Conservation (phyloP, 2,888 invertebrate species). For the Synergus laeviventris region DNA sequence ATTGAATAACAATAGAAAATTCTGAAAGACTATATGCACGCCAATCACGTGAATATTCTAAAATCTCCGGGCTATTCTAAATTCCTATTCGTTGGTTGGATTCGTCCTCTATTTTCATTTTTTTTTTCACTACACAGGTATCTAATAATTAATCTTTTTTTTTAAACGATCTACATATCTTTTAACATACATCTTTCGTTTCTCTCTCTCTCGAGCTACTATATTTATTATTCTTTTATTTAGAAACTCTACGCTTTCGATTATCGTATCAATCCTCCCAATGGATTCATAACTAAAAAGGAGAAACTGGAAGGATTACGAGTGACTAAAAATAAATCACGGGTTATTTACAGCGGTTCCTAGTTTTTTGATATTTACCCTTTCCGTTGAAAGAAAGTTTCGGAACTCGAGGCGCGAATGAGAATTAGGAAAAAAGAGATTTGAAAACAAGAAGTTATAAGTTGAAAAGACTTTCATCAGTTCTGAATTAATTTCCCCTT, state of each 20-base stretch:
- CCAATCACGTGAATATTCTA: conserved; percentile 42
- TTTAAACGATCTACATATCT: conserved; percentile 35
- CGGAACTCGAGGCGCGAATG: conserved; percentile 16
- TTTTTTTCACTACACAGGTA: conserved; percentile 12
- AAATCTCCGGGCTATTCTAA: conserved; percentile 37
- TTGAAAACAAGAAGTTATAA: background rate
- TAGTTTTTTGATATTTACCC: conserved; percentile 28
- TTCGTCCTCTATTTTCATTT: conserved; percentile 54
- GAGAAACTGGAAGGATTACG: conserved; percentile 3
- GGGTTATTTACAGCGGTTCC: conserved; percentile 36
- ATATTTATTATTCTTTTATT: conserved; percentile 35
- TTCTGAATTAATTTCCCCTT: conserved; percentile 15
- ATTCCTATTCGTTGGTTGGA: conserved; percentile 61
- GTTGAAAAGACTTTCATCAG: conserved; percentile 1
- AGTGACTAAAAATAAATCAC: background rate
- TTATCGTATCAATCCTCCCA: conserved; percentile 16
- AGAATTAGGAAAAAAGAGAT: conserved; percentile 5
- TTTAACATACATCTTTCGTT: conserved; percentile 28
- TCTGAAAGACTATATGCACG: conserved; percentile 54
- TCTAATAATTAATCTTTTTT: conserved; percentile 31
- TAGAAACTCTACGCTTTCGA: conserved; percentile 39
- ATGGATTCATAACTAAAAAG: background rate
- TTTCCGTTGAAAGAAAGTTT: conserved; percentile 18
- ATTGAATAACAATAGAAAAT: conserved; percentile 44
- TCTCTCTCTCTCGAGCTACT: conserved; percentile 35